Evolutionary conservation across 2,113 vertebrate genomes (phyloP).

Genomic region (Lepus timidus): DNA sequence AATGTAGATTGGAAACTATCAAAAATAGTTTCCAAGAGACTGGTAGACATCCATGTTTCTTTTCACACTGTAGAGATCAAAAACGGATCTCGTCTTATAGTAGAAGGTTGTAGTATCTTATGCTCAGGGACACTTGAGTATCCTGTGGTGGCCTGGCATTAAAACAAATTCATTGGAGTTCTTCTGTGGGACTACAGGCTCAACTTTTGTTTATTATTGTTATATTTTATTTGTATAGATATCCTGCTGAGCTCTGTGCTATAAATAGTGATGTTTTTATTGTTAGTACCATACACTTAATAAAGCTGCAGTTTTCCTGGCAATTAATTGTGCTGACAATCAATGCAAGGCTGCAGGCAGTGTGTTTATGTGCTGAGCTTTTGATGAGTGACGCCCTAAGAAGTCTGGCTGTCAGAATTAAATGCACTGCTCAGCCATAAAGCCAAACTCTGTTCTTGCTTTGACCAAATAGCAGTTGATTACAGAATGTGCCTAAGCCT

Average conservation of each 20-base stretch:
- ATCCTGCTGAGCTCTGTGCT: slow-evolving; percentile 62
- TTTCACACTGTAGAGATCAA: slow-evolving; percentile 5
- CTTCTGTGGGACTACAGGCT: slow-evolving; percentile 46
- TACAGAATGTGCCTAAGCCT: slow-evolving; percentile 15
- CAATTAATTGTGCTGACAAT: slow-evolving; percentile 83
- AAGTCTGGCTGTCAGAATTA: slow-evolving; percentile 72
- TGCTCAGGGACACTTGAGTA: slow-evolving; percentile 1
- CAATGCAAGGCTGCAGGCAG: slow-evolving; percentile 74
- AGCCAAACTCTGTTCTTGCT: slow-evolving; percentile 59
- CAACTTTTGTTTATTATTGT: slow-evolving; percentile 75
- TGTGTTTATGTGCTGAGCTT: slow-evolving; percentile 79
- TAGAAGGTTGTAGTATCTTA: slow-evolving; percentile 54
- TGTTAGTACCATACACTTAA: slow-evolving; percentile 77
- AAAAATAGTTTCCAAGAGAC: slow-evolving; percentile 29
- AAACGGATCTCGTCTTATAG: slow-evolving; percentile 54
- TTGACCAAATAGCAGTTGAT: slow-evolving; percentile 72
- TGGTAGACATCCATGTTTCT: background rate
- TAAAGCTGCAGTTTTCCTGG: slow-evolving; percentile 80
- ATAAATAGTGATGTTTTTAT: slow-evolving; percentile 81
- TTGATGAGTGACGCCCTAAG: slow-evolving; percentile 72
- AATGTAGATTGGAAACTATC: background rate
- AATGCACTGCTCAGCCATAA: slow-evolving; percentile 65
- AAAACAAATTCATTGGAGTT: slow-evolving; percentile 65
- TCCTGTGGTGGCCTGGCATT: slow-evolving; percentile 70
- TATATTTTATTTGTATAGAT: slow-evolving; percentile 75